These are phyloP conservation scores for Eubasilissa splendida DNA, from an alignment of 2,888 invertebrate species.

Conservation along the genomic window DNA sequence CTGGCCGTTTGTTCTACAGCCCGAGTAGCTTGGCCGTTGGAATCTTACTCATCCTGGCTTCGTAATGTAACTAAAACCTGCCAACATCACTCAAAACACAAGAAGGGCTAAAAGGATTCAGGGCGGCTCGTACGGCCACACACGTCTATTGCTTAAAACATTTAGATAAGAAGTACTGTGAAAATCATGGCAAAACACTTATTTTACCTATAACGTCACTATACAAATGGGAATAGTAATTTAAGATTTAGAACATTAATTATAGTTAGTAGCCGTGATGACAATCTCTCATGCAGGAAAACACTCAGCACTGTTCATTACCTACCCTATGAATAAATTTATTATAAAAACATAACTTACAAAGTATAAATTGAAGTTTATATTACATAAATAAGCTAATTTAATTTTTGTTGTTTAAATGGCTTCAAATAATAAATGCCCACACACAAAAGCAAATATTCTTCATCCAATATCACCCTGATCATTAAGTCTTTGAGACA, in stretches of 20 bases:
- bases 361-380: constrained; percentile 52
- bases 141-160: constrained; percentile 56
- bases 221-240: constrained; percentile 53
- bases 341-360: constrained; percentile 58
- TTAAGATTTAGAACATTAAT: constrained; percentile 49
- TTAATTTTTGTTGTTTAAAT: constrained; percentile 23
- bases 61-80: constrained; percentile 40
- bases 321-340: constrained; percentile 56
- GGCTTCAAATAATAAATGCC: constrained; percentile 53
- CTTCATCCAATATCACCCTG: constrained; percentile 52
- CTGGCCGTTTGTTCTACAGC: neutral
- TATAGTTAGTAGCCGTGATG: constrained; percentile 49
- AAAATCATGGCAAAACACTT: constrained; percentile 49
- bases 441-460: constrained; percentile 51
- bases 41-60: constrained; percentile 10
- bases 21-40: constrained; percentile 3
- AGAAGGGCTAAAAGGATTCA: constrained; percentile 43
- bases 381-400: constrained; percentile 54
- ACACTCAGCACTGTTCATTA: constrained; percentile 49
- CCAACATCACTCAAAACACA: constrained; percentile 45
- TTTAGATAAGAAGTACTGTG: constrained; percentile 40
- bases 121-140: constrained; percentile 39
- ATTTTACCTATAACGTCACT: constrained; percentile 50
- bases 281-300: constrained; percentile 52
- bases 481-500: constrained; percentile 56